Evolutionary conservation across 2,797 vertebrate species (phyloP).

Genomic region (Coendou prehensilis): DNA sequence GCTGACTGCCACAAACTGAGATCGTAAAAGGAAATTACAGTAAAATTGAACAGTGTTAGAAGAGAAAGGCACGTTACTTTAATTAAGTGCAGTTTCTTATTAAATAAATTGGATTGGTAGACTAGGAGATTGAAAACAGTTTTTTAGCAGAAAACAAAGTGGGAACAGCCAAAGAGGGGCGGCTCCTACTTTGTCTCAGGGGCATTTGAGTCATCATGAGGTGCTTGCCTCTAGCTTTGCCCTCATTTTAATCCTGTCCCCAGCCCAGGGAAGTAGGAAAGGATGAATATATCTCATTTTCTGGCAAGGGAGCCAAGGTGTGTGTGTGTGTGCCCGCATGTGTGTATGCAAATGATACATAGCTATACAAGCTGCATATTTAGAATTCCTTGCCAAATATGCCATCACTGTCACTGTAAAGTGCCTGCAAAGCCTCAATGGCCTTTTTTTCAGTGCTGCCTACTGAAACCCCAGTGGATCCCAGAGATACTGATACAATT

Average conservation of each 20-base stretch:
- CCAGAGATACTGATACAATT: slow-evolving; percentile 48
- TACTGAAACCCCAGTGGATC: slow-evolving; percentile 60
- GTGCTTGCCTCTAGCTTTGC: slow-evolving; percentile 44
- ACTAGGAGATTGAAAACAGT: slow-evolving; percentile 49
- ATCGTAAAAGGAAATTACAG: slow-evolving; percentile 64
- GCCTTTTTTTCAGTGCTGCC: neutral
- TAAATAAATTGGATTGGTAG: slow-evolving; percentile 60
- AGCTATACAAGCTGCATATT: neutral
- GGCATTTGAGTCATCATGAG: slow-evolving; percentile 6
- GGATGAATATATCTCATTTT: slow-evolving; percentile 21
- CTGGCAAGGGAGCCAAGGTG: neutral
- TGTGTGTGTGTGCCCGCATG: neutral
- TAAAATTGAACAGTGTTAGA: slow-evolving; percentile 63
- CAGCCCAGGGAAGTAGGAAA: slow-evolving; percentile 34
- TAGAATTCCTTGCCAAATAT: neutral
- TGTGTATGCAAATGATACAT: slow-evolving; percentile 20
- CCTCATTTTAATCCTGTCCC: neutral
- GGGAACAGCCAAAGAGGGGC: slow-evolving; percentile 6
- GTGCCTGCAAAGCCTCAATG: neutral
- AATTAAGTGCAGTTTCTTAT: slow-evolving; percentile 56
- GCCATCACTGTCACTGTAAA: neutral
- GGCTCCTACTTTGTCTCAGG: neutral
- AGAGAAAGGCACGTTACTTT: slow-evolving; percentile 48
- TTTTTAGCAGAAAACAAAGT: slow-evolving; percentile 41
- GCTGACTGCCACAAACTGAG: slow-evolving; percentile 67